Percentiles rank a stretch among this genome's conserved stretches.
Evolutionary conservation across 2,113 vertebrate species (phyloP).

Genomic region (Poicephalus gulielmi): DNA sequence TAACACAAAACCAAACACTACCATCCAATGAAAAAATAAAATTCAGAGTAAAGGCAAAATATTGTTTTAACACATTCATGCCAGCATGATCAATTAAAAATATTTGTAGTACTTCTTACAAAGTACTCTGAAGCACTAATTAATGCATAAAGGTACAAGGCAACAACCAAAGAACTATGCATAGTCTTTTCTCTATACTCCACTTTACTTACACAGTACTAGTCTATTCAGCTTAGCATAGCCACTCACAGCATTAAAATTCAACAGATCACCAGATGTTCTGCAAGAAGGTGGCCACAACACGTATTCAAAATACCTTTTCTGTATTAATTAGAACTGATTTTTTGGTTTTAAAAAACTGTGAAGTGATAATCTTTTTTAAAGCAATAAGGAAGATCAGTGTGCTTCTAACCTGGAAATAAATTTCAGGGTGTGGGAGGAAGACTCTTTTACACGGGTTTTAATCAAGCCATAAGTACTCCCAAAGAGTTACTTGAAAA

Average conservation of each 20-base stretch:
- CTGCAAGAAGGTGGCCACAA: not conserved
- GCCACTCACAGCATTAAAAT: not conserved
- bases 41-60: not conserved
- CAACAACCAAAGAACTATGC: not conserved
- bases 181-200: not conserved
- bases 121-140: not conserved
- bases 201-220: not conserved
- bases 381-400: not conserved
- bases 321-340: not conserved
- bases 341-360: not conserved
- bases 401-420: not conserved
- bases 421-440: fast-evolving
- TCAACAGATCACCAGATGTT: not conserved
- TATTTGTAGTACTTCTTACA: not conserved
- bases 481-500: not conserved
- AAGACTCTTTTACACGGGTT: not conserved
- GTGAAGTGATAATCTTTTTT: not conserved
- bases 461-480: not conserved
- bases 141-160: not conserved
- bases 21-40: not conserved
- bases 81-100: not conserved
- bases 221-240: not conserved
- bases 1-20: not conserved
- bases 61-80: not conserved
- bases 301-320: not conserved